Percentiles rank a stretch among this genome's conserved stretches.
Evolutionary conservation across 2,113 vertebrate genomes (phyloP).

Genomic region (Dicerorhinus sumatrensis): DNA sequence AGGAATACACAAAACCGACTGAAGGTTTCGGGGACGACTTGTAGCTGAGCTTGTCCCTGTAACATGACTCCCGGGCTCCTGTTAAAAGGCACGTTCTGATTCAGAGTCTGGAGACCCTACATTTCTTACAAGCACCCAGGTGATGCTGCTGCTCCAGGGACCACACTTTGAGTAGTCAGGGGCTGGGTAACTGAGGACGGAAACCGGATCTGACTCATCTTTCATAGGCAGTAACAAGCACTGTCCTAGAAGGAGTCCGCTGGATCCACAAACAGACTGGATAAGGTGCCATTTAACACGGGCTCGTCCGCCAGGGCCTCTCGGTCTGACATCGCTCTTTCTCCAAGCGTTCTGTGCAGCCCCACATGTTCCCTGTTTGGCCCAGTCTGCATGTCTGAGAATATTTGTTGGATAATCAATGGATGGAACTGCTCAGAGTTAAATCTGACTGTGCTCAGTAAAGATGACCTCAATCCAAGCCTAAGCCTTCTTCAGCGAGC

Average conservation of each 20-base stretch:
- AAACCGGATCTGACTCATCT: background rate
- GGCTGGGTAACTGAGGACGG: background rate
- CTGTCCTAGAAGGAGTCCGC: background rate
- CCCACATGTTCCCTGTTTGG: fast-evolving
- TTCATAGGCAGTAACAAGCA: too few species aligned
- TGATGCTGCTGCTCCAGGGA: background rate
- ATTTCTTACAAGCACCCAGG: background rate
- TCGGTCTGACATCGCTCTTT: fast-evolving
- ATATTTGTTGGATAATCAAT: background rate
- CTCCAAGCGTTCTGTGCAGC: background rate
- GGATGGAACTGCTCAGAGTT: background rate
- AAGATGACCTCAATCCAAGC: fast-evolving
- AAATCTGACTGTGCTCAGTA: background rate
- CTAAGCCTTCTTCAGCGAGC: fast-evolving
- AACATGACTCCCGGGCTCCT: fast-evolving
- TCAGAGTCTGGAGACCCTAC: background rate
- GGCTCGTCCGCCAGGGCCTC: fast-evolving
- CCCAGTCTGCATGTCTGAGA: background rate
- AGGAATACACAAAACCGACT: background rate
- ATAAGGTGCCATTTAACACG: fast-evolving
- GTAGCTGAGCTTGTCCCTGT: background rate
- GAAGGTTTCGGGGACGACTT: background rate
- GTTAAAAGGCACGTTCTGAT: background rate
- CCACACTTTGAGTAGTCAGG: background rate
- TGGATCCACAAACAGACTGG: fast-evolving